Percentiles rank a stretch among this genome's conserved stretches.
phyloP scores from a whole-genome alignment of 2,113 vertebrate species.

The Emydocephalus ijimae region DNA sequence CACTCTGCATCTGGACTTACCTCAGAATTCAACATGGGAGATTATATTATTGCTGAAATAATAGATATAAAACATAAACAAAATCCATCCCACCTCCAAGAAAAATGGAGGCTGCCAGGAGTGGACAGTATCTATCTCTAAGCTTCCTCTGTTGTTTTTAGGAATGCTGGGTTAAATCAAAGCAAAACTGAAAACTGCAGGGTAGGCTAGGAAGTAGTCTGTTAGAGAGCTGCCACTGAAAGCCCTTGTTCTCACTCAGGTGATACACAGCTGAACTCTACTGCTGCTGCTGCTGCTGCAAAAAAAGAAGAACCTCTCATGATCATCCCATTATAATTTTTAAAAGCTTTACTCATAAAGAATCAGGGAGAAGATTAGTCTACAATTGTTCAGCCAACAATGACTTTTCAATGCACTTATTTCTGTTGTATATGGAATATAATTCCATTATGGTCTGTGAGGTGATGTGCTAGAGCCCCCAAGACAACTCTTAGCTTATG shows the following conservation, averaged over 20 bases:
- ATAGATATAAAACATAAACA: constrained; percentile 21
- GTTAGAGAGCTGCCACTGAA: not conserved
- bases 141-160: not conserved
- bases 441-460: not conserved
- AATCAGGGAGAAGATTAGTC: not conserved
- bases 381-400: not conserved
- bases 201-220: not conserved
- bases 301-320: not conserved
- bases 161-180: constrained; percentile 10
- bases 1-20: constrained; percentile 1
- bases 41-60: constrained; percentile 54
- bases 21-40: constrained; percentile 15
- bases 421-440: not conserved
- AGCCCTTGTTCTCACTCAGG: not conserved
- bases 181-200: constrained; percentile 35
- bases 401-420: not conserved
- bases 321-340: not conserved
- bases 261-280: not conserved
- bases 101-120: not conserved
- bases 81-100: not conserved
- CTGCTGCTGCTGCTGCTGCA: not conserved
- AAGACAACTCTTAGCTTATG: not conserved
- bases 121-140: not conserved
- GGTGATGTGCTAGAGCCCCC: not conserved
- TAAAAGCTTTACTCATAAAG: not conserved